Base-by-base conservation (phyloP, 2,113 vertebrate genomes). In the Motacilla alba region DNA sequence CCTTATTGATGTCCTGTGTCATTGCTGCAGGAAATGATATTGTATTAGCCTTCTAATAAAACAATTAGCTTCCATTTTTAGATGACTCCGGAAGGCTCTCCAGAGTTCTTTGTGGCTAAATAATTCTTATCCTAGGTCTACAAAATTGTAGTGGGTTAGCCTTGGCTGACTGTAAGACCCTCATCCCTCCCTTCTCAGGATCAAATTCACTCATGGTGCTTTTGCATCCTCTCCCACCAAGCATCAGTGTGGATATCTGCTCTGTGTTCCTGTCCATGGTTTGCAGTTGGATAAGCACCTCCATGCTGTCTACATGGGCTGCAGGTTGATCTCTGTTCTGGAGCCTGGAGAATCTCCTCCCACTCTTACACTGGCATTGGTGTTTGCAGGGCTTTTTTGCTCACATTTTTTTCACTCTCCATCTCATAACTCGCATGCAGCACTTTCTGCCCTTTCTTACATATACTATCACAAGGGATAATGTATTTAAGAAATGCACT, bases 221-320 rank as follows among this genome's bases (percentile, higher is more conserved):
- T 60, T 55, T 80, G 10, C 33, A 24, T 43, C 1, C 13, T 82
- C 2, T 11, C 3, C 15, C 9, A n/a, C 12, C 0, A 3, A 89
- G 19, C 39, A 41, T 12, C 20, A 41, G 4, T 33, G 13, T 28
- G 17, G 17, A 2, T 80, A 5, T 55, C 12, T 75, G 21, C 22
- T 59, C 23, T 1, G 0, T 20, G 20, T 10, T 52, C 30, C 47
- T 47, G 7, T 60, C n/a, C 28, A 1, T 22, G 56, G 6, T 2
- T 9, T 70, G 18, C 27, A 79, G 23, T 0, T 4, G 6, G 18
- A 47, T n/a, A 52, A 52, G 8, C 1, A 3, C 1, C 15, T 46
- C 39, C 30, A 20, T 13, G 15, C 4, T 21, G 2, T 23, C 55
- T 35, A 11, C 14, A 2, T 0, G 2, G n/a, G 22, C 31, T 58